These are phyloP conservation scores for Ophthalmolycus amberensis DNA, from an alignment of 2,113 vertebrate species.

Conservation along the genomic window DNA sequence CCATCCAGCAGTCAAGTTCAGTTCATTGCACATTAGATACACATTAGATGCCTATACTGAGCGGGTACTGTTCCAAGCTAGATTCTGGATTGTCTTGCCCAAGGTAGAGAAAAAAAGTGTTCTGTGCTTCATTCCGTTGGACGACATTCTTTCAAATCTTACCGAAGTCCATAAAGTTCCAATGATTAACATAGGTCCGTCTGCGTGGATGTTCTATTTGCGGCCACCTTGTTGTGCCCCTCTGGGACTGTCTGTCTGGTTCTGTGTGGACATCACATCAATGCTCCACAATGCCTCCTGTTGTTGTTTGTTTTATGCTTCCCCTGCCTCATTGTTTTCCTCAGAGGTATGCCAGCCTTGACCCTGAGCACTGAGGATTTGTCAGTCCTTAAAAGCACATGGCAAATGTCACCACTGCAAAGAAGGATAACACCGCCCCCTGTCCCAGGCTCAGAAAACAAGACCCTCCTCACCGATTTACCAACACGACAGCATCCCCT, in stretches of 20 bases:
- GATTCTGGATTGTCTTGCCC: not conserved
- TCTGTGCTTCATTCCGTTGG: not conserved
- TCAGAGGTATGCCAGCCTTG: slow-evolving; percentile 45
- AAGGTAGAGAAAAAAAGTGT: not conserved
- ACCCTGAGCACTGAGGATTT: slow-evolving; percentile 49
- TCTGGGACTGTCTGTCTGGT: slow-evolving; percentile 35
- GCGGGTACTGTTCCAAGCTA: not conserved
- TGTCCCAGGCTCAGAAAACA: slow-evolving; percentile 15
- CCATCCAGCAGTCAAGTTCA: not conserved
- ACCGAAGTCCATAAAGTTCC: not conserved
- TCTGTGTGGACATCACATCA: slow-evolving; percentile 38
- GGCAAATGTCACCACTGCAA: slow-evolving; percentile 49
- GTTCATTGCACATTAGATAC: not conserved
- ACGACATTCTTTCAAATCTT: not conserved
- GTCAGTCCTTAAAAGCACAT: slow-evolving; percentile 43
- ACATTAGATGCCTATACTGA: too few species aligned
- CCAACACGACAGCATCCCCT: slow-evolving; percentile 23
- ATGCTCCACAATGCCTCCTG: slow-evolving; percentile 34
- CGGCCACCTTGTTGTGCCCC: slow-evolving; percentile 49
- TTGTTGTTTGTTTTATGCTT: slow-evolving; percentile 59
- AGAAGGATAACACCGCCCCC: slow-evolving; percentile 5
- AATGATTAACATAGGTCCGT: not conserved
- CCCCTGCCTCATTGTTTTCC: slow-evolving; percentile 35
- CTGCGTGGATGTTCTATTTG: slow-evolving; percentile 30
- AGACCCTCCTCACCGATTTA: slow-evolving; percentile 17